Conservation (phyloP, 2,888 invertebrate genomes). For the Therioaphis trifolii region DNA sequence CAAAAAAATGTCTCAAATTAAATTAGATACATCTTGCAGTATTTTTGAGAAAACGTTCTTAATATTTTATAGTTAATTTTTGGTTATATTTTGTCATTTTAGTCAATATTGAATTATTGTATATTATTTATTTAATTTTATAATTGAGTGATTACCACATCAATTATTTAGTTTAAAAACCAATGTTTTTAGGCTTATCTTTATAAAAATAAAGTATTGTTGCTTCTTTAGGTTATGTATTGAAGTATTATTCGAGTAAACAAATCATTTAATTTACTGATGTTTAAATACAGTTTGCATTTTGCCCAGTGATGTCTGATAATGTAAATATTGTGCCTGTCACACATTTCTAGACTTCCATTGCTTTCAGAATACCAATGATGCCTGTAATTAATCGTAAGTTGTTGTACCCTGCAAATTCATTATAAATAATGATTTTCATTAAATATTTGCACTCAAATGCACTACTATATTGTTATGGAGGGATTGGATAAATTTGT, state of each 20-base stretch:
- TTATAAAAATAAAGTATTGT: background rate
- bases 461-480: slow-evolving; percentile 38
- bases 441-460: slow-evolving; percentile 35
- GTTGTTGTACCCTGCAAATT: slow-evolving; percentile 14
- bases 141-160: background rate
- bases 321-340: slow-evolving; percentile 38
- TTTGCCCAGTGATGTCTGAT: slow-evolving; percentile 34
- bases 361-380: slow-evolving; percentile 38
- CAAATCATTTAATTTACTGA: background rate
- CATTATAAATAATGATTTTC: slow-evolving; percentile 17
- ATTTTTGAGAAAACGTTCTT: slow-evolving; percentile 56
- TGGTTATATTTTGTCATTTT: slow-evolving; percentile 35
- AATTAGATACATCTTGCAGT: slow-evolving; percentile 2
- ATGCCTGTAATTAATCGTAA: slow-evolving; percentile 41
- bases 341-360: slow-evolving; percentile 29
- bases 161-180: slow-evolving; percentile 13
- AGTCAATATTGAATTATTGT: slow-evolving; percentile 18
- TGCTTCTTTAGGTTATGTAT: background rate
- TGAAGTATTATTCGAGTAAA: slow-evolving; percentile 31
- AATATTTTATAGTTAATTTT: slow-evolving; percentile 14
- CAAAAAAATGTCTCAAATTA: background rate
- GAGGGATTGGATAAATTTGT: slow-evolving; percentile 15
- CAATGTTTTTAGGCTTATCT: slow-evolving; percentile 5
- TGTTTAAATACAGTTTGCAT: slow-evolving; percentile 9
- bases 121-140: background rate